Percentiles rank a stretch among this genome's conserved stretches.
These are phyloP conservation scores for Musca vetustissima DNA, from an alignment of 1,140 invertebrate genomes.

Conservation along the genomic window DNA sequence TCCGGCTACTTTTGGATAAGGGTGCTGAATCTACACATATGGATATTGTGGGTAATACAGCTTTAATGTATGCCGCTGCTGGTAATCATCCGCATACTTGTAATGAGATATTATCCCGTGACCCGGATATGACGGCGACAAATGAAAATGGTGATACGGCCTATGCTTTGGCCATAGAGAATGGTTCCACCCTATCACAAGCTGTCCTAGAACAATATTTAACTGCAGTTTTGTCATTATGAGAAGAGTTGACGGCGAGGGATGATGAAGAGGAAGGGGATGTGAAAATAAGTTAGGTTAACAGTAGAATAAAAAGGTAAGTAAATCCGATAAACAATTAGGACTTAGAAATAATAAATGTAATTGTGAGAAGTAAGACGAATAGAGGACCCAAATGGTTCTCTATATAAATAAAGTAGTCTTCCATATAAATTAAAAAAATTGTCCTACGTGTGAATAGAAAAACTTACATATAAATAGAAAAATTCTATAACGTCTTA, in stretches of 20 bases:
- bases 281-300: not conserved
- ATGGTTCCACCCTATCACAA: slow-evolving; percentile 45
- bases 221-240: slow-evolving; percentile 42
- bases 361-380: too few species aligned
- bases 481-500: too few species aligned
- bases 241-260: not conserved
- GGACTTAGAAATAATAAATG: too few species aligned
- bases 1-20: slow-evolving; percentile 74
- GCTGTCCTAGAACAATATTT: slow-evolving; percentile 51
- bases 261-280: not conserved
- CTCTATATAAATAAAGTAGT: too few species aligned
- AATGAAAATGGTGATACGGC: slow-evolving; percentile 82
- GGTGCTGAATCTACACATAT: slow-evolving; percentile 75
- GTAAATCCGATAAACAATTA: too few species aligned
- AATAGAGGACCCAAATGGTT: too few species aligned
- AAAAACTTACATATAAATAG: too few species aligned
- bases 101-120: slow-evolving; percentile 72
- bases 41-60: slow-evolving; percentile 86
- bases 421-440: too few species aligned
- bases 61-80: slow-evolving; percentile 85
- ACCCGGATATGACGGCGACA: slow-evolving; percentile 74
- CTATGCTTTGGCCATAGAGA: slow-evolving; percentile 71
- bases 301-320: too few species aligned
- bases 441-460: too few species aligned
- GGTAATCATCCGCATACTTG: slow-evolving; percentile 85